Conservation (phyloP, 2,888 invertebrate species). For the Cryptus viduatorius region DNA sequence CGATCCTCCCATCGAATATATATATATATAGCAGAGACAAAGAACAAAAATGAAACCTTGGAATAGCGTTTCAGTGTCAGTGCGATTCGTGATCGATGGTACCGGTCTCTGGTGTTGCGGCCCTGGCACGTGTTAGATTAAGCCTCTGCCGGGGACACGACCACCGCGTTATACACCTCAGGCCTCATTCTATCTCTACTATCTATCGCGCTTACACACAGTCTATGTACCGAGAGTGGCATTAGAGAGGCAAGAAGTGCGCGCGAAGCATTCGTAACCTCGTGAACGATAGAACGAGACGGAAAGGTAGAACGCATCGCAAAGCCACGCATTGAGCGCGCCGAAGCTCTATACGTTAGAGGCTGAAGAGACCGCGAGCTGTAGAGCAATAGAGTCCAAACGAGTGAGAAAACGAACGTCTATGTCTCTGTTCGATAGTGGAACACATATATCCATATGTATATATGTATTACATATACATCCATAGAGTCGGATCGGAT, state of each 20-base stretch:
- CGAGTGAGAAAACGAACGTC: conserved; percentile 21
- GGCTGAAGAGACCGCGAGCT: neutral
- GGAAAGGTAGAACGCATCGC: conserved; percentile 29
- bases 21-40: neutral
- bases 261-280: conserved; percentile 41
- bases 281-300: conserved; percentile 3
- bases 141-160: conserved; percentile 39
- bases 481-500: conserved; percentile 62
- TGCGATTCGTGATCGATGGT: conserved; percentile 59
- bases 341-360: conserved; percentile 37
- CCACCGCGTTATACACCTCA: conserved; percentile 34
- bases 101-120: conserved; percentile 65
- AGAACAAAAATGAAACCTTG: conserved; percentile 39
- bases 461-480: neutral
- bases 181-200: conserved; percentile 24
- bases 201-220: conserved; percentile 4
- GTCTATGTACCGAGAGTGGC: conserved; percentile 66
- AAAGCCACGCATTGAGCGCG: conserved; percentile 23
- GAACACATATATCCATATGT: neutral
- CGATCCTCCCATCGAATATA: conserved; percentile 25
- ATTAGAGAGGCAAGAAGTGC: conserved; percentile 78
- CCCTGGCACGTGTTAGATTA: conserved; percentile 78
- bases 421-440: neutral
- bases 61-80: conserved; percentile 50
- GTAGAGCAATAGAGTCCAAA: conserved; percentile 6